A percentile compares a stretch with the other conserved stretches of the same genome.
These are phyloP conservation scores for Antennarius striatus DNA, from an alignment of 2,113 vertebrate genomes.

Conservation along the genomic window DNA sequence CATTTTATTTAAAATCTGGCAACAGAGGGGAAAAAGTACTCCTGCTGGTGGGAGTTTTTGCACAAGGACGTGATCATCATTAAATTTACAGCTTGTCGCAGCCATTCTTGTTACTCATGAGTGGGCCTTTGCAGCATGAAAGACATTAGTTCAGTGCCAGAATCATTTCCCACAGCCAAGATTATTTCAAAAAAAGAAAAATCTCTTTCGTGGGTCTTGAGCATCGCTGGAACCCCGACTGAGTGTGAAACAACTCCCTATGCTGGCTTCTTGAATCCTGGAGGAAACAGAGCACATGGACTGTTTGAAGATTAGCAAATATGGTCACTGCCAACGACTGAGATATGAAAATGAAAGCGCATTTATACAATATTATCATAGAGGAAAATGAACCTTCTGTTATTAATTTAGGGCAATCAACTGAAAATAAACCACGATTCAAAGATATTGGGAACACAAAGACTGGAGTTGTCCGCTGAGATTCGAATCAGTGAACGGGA, in stretches of 20 bases:
- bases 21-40: not conserved
- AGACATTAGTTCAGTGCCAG: conserved; percentile 10
- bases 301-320: conserved; percentile 1
- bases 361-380: conserved; percentile 18
- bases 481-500: no score
- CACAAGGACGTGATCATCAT: not conserved
- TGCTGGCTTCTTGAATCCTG: conserved; percentile 24
- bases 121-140: conserved; percentile 3
- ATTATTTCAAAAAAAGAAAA: not conserved
- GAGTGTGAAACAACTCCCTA: conserved; percentile 33
- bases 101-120: not conserved
- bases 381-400: conserved; percentile 25
- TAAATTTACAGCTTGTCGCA: conserved; percentile 11
- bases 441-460: not conserved
- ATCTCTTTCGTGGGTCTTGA: conserved; percentile 15
- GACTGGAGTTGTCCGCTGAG: no score
- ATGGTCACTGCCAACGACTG: conserved; percentile 19
- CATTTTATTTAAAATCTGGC: not conserved
- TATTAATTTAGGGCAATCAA: conserved; percentile 14
- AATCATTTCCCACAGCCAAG: conserved; percentile 13
- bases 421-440: conserved; percentile 22
- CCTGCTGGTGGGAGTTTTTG: not conserved
- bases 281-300: no score
- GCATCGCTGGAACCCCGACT: conserved; percentile 5
- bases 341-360: conserved; percentile 13